Base-by-base conservation (phyloP, 2,888 invertebrate species). In the Lasioglossum villosulum region DNA sequence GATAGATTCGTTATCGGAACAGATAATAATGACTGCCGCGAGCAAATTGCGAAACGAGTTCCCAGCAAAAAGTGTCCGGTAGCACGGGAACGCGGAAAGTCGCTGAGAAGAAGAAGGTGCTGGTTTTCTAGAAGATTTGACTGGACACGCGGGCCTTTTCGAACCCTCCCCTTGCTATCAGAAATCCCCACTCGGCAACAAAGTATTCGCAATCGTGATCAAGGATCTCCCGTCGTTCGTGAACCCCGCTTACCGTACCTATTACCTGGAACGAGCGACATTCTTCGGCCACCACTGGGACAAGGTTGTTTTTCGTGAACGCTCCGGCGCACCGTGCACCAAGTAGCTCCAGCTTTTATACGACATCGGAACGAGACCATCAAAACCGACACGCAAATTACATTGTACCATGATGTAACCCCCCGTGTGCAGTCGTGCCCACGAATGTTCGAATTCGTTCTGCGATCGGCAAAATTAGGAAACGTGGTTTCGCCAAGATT, bases 221-320 rank as follows among this genome's bases (percentile, higher is more conserved):
- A 75, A 76, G 82, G 63, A 74, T 52, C 78, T 45, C 75, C 72
- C 79, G 80, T 81, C 79, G 37, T 72, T 78, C 77, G 86, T 88
- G 88, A 88, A 81, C 85, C 87, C 75, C 77, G 86, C 80, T 89
- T 87, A 87, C 81, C 86, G 79, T 86, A 56, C 82, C 76, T 83
- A 87, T 85, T 79, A 80, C 87, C 68, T 78, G 78, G 72, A 39
- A 63, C 82, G 81, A 80, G 71, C 83, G 37, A 74, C 88, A 86
- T 90, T 90, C 89, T 86, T 84, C 79, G 48, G 34, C 37, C 76
- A 75, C 75, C 56, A 30, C 27, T 27, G 63, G 37, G 37, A 63
- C 48, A 39, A 39, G 83, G 16, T 70, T 74, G 70, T 82, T 74
- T 78, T 19, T 73, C 70, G 79, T 70, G 82, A 4, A 59, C 72